Base-by-base conservation (phyloP, 2,797 vertebrate genomes). In the Sternarchorhynchus goeldii region DNA sequence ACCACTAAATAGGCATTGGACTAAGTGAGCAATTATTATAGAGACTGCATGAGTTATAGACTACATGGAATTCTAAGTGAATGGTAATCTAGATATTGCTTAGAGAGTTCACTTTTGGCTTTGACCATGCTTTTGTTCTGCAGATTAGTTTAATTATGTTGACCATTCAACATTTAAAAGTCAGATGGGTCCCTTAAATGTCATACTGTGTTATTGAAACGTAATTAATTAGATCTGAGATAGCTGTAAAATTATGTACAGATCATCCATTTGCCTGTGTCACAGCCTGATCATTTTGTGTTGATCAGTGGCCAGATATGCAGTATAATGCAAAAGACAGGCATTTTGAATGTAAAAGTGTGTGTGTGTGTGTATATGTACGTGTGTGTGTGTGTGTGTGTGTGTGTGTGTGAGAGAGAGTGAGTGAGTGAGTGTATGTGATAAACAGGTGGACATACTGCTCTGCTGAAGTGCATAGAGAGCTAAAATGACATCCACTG, bases 401-500 rank as follows among this genome's bases (percentile, higher is more conserved):
- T 56, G 59, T 36, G 50, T 68, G 75, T 75, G 66, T 77, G 56
- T 65, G 83, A 79, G 74, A 82, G 81, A 86, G 86, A 75, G 41
- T 50, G 59, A 71, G 39, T 56, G 45, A 12, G 45, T 50, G 45
- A 12, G 88, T 87, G 84, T 90, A 59, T 89, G 88, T 85, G 84
- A 84, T 90, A 90, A 93, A 92, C 92, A 93, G 92, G 92, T 93
- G 92, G 91, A 90, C 89, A 89, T 70, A 59, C 82, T 72, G 53
- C 76, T 83, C 79, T 85, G 87, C 85, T 88, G 86, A 89, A 89
- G 87, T 87, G 90, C 89, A 87, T 85, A 80, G 87, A 90, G 86
- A 90, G 92, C 90, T 90, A 91, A 93, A 92, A 91, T 92, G 90
- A 90, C 91, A 92, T 93, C 87, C 87, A 86, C 88, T 88, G 90